Evolutionary conservation across 2,888 invertebrate species (phyloP).

Genomic region (Patella depressa): DNA sequence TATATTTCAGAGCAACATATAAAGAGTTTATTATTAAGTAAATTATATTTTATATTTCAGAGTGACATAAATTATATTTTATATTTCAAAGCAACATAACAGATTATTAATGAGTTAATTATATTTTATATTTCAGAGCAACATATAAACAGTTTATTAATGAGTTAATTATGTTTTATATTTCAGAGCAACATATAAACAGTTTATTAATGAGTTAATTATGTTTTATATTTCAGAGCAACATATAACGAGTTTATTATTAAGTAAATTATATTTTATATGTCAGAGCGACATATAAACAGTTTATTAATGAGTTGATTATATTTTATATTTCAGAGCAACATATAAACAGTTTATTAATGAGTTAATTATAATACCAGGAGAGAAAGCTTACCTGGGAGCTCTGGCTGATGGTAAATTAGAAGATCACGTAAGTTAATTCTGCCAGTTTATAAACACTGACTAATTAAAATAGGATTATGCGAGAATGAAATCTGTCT

Average conservation of each 20-base stretch:
- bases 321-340: constrained; percentile 49
- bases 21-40: constrained; percentile 57
- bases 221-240: constrained; percentile 49
- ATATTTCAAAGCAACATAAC: no score
- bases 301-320: constrained; percentile 53
- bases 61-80: constrained; percentile 45
- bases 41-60: constrained; percentile 45
- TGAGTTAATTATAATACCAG: constrained; percentile 90
- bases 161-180: no score
- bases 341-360: constrained; percentile 74
- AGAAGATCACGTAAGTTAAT: constrained; percentile 70
- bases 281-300: constrained; percentile 30
- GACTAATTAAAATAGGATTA: no score
- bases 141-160: no score
- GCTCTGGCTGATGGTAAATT: constrained; percentile 75
- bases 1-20: constrained; percentile 14
- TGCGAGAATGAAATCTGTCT: no score
- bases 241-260: constrained; percentile 74
- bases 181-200: no score
- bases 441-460: background rate
- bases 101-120: no score
- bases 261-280: constrained; percentile 76
- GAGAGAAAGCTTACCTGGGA: constrained; percentile 74
- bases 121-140: no score
- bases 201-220: no score